Base-by-base conservation (phyloP, 2,888 invertebrate genomes). In the Idaea dimidiata region DNA sequence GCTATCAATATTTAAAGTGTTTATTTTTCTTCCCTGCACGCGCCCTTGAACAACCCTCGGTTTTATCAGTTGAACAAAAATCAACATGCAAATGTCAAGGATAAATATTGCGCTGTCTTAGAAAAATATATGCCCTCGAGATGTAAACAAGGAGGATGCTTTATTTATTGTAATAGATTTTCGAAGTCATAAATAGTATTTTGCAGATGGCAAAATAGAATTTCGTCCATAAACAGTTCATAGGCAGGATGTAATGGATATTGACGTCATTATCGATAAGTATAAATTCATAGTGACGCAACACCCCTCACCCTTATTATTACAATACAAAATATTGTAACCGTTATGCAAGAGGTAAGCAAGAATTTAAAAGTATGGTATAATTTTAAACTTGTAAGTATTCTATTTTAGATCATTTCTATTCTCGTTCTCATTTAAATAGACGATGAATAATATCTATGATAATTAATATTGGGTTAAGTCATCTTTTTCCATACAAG, bases 261-360 rank as follows among this genome's bases (percentile, higher is more conserved):
- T 86, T 76, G 78, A 80, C 74, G 80, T 81, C 80, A 83, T 88
- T 88, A 88, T 86, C 81, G 82, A 87, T 82, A 81, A 79, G 75
- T 81, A 85, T 85, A 83, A 86, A 88, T 89, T 87, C 83, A 87
- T 86, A 81, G 86, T 86, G 86, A 87, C 83, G 85, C 82, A 84
- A 82, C 68, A 63, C 70, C 73, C 75, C 76, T 76, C 85, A 84
- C 89, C 89, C 88, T 84, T 75, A 78, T 71, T 80, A 83, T 80
- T 73, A 81, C 77, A 80, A 84, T 80, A 77, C 74, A 73, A 74
- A 77, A 79, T 79, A 79, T 76, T 76, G 43, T 78, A 80, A 75
- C 72, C 3, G 72, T 70, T 73, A 89, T 86, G 82, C 85, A 70
- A 84, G 78, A 91, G 74, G 78, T 79, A 86, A 78, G 84, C 87